Conservation (phyloP, 2,113 vertebrate genomes). For the Hemichromis elongatus region DNA sequence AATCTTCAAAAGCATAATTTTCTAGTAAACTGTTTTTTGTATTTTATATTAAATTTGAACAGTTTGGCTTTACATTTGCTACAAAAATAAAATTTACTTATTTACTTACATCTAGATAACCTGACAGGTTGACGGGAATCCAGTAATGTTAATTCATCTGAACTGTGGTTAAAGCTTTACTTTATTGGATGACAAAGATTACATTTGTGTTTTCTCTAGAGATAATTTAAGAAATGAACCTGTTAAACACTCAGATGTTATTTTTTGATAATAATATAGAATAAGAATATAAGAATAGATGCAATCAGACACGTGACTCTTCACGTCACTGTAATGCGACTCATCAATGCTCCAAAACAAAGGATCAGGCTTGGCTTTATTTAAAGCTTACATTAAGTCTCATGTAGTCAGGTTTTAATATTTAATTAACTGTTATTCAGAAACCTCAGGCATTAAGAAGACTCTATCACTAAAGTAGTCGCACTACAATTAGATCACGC, state of each 20-base stretch:
- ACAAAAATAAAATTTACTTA: not conserved
- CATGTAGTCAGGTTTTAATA: no score
- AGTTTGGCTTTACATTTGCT: not conserved
- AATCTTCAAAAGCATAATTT: not conserved
- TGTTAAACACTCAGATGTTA: not conserved
- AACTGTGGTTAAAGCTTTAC: not conserved
- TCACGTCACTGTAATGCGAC: no score
- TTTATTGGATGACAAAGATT: not conserved
- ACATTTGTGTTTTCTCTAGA: not conserved
- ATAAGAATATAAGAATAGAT: not conserved
- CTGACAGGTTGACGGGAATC: not conserved
- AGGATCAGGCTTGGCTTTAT: no score
- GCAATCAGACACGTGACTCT: no score
- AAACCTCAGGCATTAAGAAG: no score
- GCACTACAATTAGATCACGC: no score
- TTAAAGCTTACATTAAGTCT: no score
- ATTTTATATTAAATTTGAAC: not conserved
- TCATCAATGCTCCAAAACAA: no score
- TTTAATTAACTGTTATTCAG: no score
- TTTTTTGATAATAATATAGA: not conserved
- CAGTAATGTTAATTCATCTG: not conserved
- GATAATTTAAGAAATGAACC: not conserved
- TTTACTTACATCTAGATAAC: not conserved
- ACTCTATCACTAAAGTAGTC: no score
- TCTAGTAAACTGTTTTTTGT: not conserved